A percentile compares a stretch with the other conserved stretches of the same genome.
These are phyloP conservation scores for Meleagris gallopavo DNA, from an alignment of 2,113 vertebrate genomes.

Conservation along the genomic window DNA sequence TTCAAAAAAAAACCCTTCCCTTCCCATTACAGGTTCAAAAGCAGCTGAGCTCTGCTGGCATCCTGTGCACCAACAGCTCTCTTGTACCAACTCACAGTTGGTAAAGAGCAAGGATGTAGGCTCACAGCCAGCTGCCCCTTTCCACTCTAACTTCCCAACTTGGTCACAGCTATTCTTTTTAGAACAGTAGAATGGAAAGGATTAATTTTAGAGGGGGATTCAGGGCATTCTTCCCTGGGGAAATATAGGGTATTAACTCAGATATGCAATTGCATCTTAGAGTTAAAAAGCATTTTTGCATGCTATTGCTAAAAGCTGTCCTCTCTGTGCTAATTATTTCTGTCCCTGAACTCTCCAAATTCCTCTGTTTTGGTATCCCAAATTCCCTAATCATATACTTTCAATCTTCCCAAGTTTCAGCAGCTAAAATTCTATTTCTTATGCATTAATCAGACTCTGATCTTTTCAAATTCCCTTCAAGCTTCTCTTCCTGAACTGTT, in stretches of 20 bases:
- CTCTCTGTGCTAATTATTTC: neutral
- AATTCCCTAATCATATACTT: neutral
- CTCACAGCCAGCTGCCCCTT: neutral
- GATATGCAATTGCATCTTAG: neutral
- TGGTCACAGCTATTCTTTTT: neutral
- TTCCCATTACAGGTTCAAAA: neutral
- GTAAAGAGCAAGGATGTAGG: neutral
- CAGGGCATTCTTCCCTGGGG: neutral
- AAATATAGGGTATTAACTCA: neutral
- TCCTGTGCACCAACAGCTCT: neutral
- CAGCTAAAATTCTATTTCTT: neutral
- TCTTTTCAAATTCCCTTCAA: neutral
- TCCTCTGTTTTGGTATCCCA: neutral
- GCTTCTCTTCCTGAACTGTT: neutral
- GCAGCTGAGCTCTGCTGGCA: neutral
- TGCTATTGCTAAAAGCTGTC: constrained; percentile 10
- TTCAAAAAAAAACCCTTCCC: neutral
- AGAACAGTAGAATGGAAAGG: neutral
- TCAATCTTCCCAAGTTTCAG: neutral
- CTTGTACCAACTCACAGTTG: accelerated
- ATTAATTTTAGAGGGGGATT: neutral
- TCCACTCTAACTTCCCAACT: neutral
- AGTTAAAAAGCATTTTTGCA: neutral
- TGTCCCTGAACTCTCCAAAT: neutral
- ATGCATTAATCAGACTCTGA: neutral